Evolutionary conservation across 2,888 invertebrate genomes (phyloP), one percentile per base, ranked within the genome.

Genomic region (Macaria notata): DNA sequence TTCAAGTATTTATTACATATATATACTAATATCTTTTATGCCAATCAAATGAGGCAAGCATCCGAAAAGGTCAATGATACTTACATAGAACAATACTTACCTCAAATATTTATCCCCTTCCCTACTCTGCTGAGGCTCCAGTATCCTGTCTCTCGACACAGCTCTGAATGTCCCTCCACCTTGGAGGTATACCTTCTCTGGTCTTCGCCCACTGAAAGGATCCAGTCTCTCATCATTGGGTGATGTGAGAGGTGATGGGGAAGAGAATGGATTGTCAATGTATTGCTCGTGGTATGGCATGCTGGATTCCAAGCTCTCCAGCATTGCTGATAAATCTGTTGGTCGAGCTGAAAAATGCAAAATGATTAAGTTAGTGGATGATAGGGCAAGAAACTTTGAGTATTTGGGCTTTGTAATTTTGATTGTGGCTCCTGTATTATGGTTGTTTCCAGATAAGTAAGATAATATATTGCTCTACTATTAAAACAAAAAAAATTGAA

Each of bases 191-290:
- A 92, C 83, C 63, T 90, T 92, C 63, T 92, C 91, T 0, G 87
- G 84, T 68, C 88, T 81, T 4, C 82, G 68, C 3, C 82, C 68
- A 0, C 82, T 75, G 36, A 91, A 92, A 0, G 87, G 88, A 31
- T 84, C 78, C 29, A 85, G 49, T 51, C 84, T 71, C 8, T 91
- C 92, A 72, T 92, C 92, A 57, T 89, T 92, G 0, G 92, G 92
- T 51, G 92, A 92, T 4, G 92, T 92, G 3, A 92, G 70, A 0
- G 92, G 91, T 19, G 92, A 92, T 1, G 92, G 92, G 53, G 92
- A 92, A 3, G 92, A 92, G 68, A 92, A 92, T 0, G 92, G 92
- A 57, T 92, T 92, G 69, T 92, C 92, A 48, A 92, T 89, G 62
- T 92, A 91, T 54, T 88, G 88, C 30, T 91, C 91, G 41, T 88